Evolutionary conservation across 2,888 invertebrate species (phyloP), one percentile per base, ranked within the genome.

Genomic region (Orthosia cruda): DNA sequence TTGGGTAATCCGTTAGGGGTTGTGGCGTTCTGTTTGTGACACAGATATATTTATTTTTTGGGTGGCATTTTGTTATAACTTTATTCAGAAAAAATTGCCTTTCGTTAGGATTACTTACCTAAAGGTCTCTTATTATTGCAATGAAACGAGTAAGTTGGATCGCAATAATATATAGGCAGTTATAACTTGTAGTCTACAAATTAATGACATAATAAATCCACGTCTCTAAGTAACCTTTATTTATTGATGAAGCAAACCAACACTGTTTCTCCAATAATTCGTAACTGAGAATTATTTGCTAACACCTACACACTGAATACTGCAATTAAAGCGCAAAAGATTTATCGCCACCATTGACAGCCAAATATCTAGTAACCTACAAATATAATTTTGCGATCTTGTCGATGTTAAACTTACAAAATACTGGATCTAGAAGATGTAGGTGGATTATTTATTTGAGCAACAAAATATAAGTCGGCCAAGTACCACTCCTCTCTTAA

Each of bases 241-340:
- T 61, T 65, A 61, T 57, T 49, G 4, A 50, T 57, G 7, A 32
- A 59, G 40, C 54, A 45, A 74, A 59, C 67, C 45, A 81, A 45
- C 23, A 16, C 54, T 57, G 50, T 52, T 65, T 47, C 50, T 49
- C 49, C 12, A 77, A 61, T 77, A 68, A 79, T 61, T 78, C 15
- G 61, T 55, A 59, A 64, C 7, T 58, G 65, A 58, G 49, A 69
- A 50, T 23, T 79, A 74, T 80, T 67, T 40, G 47, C 65, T n/a
- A 65, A 80, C 84, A 84, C 81, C 81, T 76, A 84, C 81, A 70
- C 76, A 13, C 65, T 54, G 65, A 79, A 80, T 80, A 65, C 67
- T 62, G 76, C 71, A 84, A 76, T 84, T 84, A 80, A 80, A 66
- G 50, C 64, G 62, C 62, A 59, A 59, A 83, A 80, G 64, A 84